Conservation (phyloP, 2,888 invertebrate genomes). For the Chloroclysta siterata region DNA sequence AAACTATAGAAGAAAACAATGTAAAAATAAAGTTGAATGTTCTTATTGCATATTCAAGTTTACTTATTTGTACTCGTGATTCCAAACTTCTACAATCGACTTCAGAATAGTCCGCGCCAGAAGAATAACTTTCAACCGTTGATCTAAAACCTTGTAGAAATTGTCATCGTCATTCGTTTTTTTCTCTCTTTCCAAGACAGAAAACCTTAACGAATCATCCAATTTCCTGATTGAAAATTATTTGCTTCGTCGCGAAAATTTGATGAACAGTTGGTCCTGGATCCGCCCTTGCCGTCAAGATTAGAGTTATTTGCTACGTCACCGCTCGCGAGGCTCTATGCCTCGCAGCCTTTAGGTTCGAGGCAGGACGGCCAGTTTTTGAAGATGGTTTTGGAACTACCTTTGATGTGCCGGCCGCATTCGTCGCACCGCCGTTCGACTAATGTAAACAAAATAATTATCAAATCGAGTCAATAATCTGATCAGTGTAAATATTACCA, state of each 20-base stretch:
- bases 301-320: conserved; percentile 5
- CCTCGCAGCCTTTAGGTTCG: background rate
- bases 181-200: background rate
- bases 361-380: too few species aligned
- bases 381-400: background rate
- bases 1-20: background rate
- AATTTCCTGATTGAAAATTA: conserved; percentile 7
- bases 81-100: background rate
- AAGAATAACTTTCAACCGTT: conserved; percentile 5
- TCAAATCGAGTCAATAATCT: conserved; percentile 13
- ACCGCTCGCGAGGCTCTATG: conserved; percentile 7
- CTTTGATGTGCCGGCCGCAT: conserved; percentile 2
- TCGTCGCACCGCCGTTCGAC: conserved; percentile 12
- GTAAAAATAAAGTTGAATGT: background rate
- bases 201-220: conserved; percentile 9
- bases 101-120: background rate
- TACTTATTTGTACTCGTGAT: background rate
- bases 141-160: conserved; percentile 13
- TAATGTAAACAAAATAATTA: conserved; percentile 16
- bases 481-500: conserved; percentile 20
- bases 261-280: background rate
- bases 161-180: conserved; percentile 9
- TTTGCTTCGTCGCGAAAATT: background rate
- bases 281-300: conserved; percentile 8
- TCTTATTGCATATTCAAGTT: too few species aligned